These are phyloP conservation scores for Ennomos quercinarius DNA, from an alignment of 2,888 invertebrate species.

Conservation along the genomic window DNA sequence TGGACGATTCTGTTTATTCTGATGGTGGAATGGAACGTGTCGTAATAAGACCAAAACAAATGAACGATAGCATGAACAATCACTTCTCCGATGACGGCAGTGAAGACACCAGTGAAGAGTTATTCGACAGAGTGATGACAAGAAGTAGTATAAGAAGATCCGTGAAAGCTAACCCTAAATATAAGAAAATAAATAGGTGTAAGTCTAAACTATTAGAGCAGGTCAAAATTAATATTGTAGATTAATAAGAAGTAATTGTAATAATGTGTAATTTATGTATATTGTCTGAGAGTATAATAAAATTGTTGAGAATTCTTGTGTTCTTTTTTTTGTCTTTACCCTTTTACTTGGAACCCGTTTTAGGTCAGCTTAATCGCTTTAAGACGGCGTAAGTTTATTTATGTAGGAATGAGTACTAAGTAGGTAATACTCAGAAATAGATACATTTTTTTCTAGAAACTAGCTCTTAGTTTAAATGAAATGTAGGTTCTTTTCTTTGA, in stretches of 20 bases:
- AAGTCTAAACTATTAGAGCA: slow-evolving; percentile 79
- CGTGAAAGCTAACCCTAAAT: slow-evolving; percentile 81
- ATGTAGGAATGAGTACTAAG: slow-evolving; percentile 1
- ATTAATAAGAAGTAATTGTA: slow-evolving; percentile 45
- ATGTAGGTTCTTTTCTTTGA: no score
- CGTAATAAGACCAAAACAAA: slow-evolving; percentile 63
- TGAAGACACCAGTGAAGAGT: slow-evolving; percentile 81
- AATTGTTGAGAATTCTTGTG: slow-evolving; percentile 19
- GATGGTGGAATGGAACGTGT: slow-evolving; percentile 65
- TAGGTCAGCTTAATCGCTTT: background rate
- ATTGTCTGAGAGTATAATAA: slow-evolving; percentile 14
- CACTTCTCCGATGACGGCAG: slow-evolving; percentile 81
- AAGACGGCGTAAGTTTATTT: background rate
- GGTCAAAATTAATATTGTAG: slow-evolving; percentile 75
- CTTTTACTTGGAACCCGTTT: slow-evolving; percentile 20
- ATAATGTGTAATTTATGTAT: slow-evolving; percentile 19
- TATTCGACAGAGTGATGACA: slow-evolving; percentile 78
- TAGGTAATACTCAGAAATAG: background rate
- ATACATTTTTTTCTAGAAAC: no score
- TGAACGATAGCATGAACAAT: slow-evolving; percentile 80
- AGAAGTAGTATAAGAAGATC: slow-evolving; percentile 77
- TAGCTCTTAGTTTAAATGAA: no score
- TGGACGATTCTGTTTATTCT: slow-evolving; percentile 63
- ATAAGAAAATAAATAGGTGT: slow-evolving; percentile 77
- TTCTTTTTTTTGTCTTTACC: slow-evolving; percentile 10